These are phyloP conservation scores for Ellobius talpinus DNA, from an alignment of 2,113 vertebrate species.

Conservation along the genomic window DNA sequence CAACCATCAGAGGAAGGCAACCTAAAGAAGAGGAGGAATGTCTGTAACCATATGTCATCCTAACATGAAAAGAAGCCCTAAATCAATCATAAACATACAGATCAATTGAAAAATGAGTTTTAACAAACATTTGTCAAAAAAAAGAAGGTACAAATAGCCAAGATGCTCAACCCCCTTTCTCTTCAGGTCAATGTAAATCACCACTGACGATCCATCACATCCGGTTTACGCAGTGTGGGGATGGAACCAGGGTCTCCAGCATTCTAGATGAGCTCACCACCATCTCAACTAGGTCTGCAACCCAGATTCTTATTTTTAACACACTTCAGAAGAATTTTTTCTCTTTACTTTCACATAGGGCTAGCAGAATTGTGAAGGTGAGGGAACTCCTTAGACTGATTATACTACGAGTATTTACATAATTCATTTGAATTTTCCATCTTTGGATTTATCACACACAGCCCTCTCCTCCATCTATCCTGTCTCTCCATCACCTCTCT, in stretches of 20 bases:
- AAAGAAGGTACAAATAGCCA: not conserved
- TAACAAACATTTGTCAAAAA: not conserved
- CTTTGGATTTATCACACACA: not conserved
- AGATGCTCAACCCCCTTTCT: not conserved
- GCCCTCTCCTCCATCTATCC: no score
- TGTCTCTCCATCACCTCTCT: not conserved
- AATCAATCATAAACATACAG: no score
- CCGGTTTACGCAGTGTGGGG: not conserved
- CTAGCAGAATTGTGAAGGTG: not conserved
- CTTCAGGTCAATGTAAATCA: not conserved
- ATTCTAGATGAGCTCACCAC: not conserved
- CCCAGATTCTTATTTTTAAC: not conserved
- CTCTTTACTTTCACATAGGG: not conserved
- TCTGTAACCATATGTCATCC: no score
- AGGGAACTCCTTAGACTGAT: not conserved
- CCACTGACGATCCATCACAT: not conserved
- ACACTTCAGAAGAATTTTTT: not conserved
- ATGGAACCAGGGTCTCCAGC: not conserved
- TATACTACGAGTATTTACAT: not conserved
- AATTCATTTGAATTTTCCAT: conserved; percentile 7
- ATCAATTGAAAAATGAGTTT: not conserved
- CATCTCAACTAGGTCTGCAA: not conserved
- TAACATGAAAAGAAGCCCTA: no score
- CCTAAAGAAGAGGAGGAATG: no score
- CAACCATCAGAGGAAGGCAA: no score